Evolutionary conservation across 2,113 vertebrate species (phyloP), one percentile per base, ranked within the genome.

Genomic region (Larimichthys crocea): DNA sequence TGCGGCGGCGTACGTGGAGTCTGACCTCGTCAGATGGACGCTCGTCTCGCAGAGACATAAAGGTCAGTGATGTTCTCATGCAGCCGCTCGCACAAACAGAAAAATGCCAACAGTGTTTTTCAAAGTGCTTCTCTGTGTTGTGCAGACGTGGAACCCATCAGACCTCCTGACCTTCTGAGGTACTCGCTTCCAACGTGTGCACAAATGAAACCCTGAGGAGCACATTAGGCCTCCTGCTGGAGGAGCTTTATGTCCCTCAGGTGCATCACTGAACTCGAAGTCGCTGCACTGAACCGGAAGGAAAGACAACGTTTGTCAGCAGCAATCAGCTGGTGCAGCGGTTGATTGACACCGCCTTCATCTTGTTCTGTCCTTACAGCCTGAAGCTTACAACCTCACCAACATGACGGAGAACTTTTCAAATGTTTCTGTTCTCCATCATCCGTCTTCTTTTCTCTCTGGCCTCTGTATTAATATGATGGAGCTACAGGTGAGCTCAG

Each of bases 101-200:
- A 1, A 78, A 67, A 69, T 61, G 78, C 67, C 83, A 73, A 6
- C 60, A 1, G 19, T 5, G 24, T 69, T 74, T 56, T 17, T 55
- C n/a, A 24, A 4, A 87, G 81, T 61, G 77, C 86, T 60, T 69
- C 64, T 66, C 20, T 4, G 40, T 62, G 78, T 74, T 2, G 0
- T 1, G 2, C 59, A 3, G 42, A 52, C 9, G 14, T 40, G 1
- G 10, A 46, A 24, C 63, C 7, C 42, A 3, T 53, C 61, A 60
- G 60, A 24, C 64, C 62, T 48, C 0, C 57, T 68, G 76, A 67
- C 40, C 61, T 66, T 22, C 15, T 16, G 16, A 29, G 42, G 71
- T 1, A 35, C 24, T 24, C 24, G 24, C 2, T 53, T 35, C 1
- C 31, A 35, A 6, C 1, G 31, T 20, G 14, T 59, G 56, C 15